Conservation (phyloP, 2,797 vertebrate species). For the Alca torda region DNA sequence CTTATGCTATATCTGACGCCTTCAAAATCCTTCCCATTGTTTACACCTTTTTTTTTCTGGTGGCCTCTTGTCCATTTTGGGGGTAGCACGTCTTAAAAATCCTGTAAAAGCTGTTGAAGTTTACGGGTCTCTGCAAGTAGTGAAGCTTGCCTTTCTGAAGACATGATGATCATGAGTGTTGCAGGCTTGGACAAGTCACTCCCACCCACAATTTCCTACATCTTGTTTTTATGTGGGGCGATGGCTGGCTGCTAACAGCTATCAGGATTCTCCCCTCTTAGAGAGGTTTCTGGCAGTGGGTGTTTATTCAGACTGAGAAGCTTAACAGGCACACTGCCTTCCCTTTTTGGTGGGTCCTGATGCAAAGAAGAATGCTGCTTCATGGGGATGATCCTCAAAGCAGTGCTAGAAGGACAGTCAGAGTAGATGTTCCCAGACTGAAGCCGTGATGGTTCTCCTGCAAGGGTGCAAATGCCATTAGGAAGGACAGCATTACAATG, state of each 20-base stretch:
- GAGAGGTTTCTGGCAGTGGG: neutral
- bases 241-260: neutral
- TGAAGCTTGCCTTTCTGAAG: neutral
- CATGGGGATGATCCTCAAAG: neutral
- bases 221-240: neutral
- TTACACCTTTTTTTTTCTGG: neutral
- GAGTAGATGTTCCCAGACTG: neutral
- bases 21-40: neutral
- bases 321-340: neutral
- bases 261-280: neutral
- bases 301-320: neutral
- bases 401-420: neutral
- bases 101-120: neutral
- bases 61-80: neutral
- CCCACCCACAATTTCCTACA: neutral
- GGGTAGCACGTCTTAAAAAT: neutral
- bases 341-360: neutral
- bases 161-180: neutral
- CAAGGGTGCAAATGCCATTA: neutral
- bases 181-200: neutral
- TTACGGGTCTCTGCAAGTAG: neutral
- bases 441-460: neutral
- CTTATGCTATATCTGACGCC: neutral
- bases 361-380: neutral
- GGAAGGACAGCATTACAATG: neutral